Evolutionary conservation across 2,113 vertebrate genomes (phyloP).

Genomic region (Platichthys stellatus): DNA sequence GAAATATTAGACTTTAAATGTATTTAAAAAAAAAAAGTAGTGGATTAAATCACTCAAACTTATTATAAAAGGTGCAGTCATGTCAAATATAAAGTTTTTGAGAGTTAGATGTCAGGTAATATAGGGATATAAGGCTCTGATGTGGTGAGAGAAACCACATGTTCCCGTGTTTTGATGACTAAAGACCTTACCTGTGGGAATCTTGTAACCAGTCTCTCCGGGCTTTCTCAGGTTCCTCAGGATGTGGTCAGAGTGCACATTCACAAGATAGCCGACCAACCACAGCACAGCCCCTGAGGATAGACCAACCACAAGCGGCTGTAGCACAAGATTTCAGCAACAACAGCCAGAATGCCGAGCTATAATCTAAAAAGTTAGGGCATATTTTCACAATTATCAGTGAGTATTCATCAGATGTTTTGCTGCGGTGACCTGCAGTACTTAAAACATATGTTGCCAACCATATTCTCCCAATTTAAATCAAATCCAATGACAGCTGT

Average conservation of each 20-base stretch:
- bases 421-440: not conserved
- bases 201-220: slow-evolving; percentile 91
- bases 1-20: no score
- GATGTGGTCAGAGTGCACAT: slow-evolving; percentile 93
- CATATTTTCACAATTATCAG: not conserved
- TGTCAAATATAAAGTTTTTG: not conserved
- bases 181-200: slow-evolving; percentile 85
- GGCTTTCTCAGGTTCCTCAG: slow-evolving; percentile 92
- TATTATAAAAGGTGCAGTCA: not conserved
- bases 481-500: not conserved
- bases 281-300: slow-evolving; percentile 83
- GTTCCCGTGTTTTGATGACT: not conserved
- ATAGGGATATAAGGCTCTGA: not conserved
- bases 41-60: no score
- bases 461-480: not conserved
- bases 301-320: slow-evolving; percentile 18
- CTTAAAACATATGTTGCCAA: not conserved
- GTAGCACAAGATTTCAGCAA: slow-evolving; percentile 12
- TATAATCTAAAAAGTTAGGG: not conserved
- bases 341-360: not conserved
- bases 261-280: slow-evolving; percentile 87
- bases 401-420: not conserved
- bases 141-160: not conserved
- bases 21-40: no score
- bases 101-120: not conserved